Evolutionary conservation across 2,888 invertebrate genomes (phyloP).

Genomic region (Drosophila prolongata): DNA sequence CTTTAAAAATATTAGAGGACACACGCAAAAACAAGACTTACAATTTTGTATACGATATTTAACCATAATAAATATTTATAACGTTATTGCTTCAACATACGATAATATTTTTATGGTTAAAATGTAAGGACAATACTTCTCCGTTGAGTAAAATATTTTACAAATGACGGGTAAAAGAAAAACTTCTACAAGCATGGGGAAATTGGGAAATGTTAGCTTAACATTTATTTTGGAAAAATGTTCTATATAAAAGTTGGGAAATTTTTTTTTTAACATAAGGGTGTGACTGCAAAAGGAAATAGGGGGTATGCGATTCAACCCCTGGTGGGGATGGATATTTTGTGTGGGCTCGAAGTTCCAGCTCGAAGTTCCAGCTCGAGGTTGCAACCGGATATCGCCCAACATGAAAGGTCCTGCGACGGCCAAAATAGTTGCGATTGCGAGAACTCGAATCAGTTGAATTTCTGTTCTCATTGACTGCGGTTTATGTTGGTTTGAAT

Average conservation of each 20-base stretch:
- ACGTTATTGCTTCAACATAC: too few species aligned
- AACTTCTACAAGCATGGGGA: too few species aligned
- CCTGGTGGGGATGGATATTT: background rate
- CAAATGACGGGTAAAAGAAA: too few species aligned
- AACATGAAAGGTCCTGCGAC: conserved; percentile 12
- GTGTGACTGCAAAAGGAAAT: conserved; percentile 1
- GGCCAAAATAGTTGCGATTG: background rate
- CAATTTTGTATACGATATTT: too few species aligned
- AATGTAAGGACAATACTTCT: too few species aligned
- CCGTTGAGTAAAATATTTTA: too few species aligned
- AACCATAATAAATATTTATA: too few species aligned
- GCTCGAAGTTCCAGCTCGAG: conserved; percentile 6
- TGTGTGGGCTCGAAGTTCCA: background rate
- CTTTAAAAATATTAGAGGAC: too few species aligned
- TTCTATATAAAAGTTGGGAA: background rate
- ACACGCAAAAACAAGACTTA: too few species aligned
- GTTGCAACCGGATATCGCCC: conserved; percentile 13
- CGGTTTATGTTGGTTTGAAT: conserved; percentile 35
- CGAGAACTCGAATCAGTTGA: conserved; percentile 35
- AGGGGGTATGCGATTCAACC: background rate
- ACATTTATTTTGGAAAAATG: too few species aligned
- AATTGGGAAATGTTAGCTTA: too few species aligned
- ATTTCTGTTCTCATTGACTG: conserved; percentile 51
- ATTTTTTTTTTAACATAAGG: conserved; percentile 2
- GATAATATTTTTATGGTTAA: too few species aligned